Conservation (phyloP, 2,113 vertebrate genomes). For the Cygnus atratus region DNA sequence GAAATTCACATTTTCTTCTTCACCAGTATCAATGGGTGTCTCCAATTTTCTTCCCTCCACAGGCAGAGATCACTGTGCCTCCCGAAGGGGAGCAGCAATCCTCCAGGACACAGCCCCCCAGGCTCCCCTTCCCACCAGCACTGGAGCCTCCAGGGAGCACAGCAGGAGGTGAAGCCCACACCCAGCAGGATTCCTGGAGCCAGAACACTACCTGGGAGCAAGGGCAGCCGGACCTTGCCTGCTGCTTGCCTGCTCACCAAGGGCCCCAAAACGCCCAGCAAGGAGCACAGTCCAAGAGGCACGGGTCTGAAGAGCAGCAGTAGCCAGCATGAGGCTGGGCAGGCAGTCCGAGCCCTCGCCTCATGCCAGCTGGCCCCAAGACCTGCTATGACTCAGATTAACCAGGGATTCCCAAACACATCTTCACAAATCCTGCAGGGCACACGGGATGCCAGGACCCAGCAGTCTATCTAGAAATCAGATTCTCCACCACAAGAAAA, state of each 20-base stretch:
- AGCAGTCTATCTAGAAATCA: not conserved
- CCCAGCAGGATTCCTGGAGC: not conserved
- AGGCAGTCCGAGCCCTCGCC: not conserved
- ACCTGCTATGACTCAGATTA: not conserved
- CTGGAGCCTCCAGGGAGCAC: too few species aligned
- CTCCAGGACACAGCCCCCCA: too few species aligned
- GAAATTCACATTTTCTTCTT: not conserved
- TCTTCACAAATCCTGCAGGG: not conserved
- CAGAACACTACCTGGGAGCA: rapidly evolving
- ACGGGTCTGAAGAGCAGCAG: rapidly evolving
- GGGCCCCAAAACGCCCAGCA: too few species aligned
- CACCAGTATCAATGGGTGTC: rapidly evolving
- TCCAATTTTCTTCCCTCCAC: not conserved
- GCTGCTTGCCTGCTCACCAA: too few species aligned
- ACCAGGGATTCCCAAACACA: not conserved
- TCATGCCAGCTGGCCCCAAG: rapidly evolving
- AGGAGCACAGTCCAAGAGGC: too few species aligned
- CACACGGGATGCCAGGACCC: not conserved
- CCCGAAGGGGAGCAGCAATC: too few species aligned
- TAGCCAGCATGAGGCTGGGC: not conserved
- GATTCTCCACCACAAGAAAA: not conserved
- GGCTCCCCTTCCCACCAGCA: too few species aligned
- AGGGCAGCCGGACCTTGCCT: not conserved
- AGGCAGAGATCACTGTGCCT: not conserved
- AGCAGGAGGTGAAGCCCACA: not conserved